Evolutionary conservation across 2,888 invertebrate genomes (phyloP).

Genomic region (Cactoblastis cactorum): DNA sequence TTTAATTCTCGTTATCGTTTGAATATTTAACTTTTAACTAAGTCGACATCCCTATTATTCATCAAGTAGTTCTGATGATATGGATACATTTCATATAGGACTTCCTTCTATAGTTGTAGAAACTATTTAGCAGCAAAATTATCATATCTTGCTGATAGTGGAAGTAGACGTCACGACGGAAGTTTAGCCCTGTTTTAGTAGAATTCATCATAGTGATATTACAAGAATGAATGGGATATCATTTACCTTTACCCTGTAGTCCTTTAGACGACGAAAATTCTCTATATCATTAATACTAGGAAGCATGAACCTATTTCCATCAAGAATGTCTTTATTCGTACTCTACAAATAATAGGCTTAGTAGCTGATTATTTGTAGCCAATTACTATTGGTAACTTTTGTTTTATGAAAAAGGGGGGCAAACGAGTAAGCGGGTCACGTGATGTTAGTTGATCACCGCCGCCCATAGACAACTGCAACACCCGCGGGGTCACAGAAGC

Average conservation of each 20-base stretch:
- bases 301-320: too few species aligned
- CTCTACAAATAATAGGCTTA: too few species aligned
- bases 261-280: too few species aligned
- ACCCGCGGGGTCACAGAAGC: too few species aligned
- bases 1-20: background rate
- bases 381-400: too few species aligned
- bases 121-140: slow-evolving; percentile 1
- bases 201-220: background rate
- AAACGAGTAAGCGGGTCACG: too few species aligned
- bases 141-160: background rate
- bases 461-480: too few species aligned
- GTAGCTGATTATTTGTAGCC: too few species aligned
- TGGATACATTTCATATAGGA: background rate
- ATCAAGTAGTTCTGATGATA: slow-evolving; percentile 3
- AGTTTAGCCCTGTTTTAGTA: background rate
- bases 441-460: too few species aligned
- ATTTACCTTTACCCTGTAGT: background rate
- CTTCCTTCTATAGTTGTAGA: background rate
- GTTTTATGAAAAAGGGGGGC: too few species aligned
- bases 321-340: too few species aligned
- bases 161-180: background rate
- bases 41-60: background rate
- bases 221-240: background rate
- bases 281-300: too few species aligned
- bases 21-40: background rate